Evolutionary conservation across 2,888 invertebrate species (phyloP).

Genomic region (Antheraea yamamai): DNA sequence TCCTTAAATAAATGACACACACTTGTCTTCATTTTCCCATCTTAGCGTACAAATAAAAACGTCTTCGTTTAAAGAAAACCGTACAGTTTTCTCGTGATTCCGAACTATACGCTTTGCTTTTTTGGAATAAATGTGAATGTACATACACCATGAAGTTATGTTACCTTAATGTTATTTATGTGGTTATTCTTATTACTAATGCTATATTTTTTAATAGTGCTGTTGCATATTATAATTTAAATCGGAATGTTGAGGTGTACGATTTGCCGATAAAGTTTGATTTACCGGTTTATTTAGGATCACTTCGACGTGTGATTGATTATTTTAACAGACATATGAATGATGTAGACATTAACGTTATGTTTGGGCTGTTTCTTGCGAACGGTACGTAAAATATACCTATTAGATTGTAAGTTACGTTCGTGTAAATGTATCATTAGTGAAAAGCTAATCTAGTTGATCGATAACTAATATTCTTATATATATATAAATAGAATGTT

Average conservation of each 20-base stretch:
- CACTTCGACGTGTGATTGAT: not conserved
- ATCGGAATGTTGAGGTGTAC: not conserved
- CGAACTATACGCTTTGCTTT: not conserved
- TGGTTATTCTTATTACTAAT: not conserved
- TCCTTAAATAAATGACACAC: constrained; percentile 5
- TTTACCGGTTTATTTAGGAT: constrained; percentile 5
- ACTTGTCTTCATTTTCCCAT: constrained; percentile 9
- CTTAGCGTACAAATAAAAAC: constrained; percentile 7
- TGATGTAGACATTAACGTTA: constrained; percentile 12
- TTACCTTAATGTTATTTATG: constrained; percentile 3
- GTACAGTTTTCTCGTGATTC: not conserved
- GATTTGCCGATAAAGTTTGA: constrained; percentile 1
- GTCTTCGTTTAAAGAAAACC: not conserved
- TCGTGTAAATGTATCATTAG: not conserved
- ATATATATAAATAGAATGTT: too few species aligned
- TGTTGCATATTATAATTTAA: constrained; percentile 9
- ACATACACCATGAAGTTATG: constrained; percentile 1
- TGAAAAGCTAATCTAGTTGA: not conserved
- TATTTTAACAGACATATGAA: constrained; percentile 2
- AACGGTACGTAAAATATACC: constrained; percentile 1
- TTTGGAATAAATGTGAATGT: not conserved
- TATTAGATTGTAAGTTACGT: not conserved
- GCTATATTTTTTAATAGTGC: not conserved
- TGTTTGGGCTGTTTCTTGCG: constrained; percentile 9
- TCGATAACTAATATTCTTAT: not conserved